Percentiles rank a stretch among this genome's conserved stretches.
phyloP scores from a whole-genome alignment of 1,140 invertebrate species.

The Mactra quadrangularis region DNA sequence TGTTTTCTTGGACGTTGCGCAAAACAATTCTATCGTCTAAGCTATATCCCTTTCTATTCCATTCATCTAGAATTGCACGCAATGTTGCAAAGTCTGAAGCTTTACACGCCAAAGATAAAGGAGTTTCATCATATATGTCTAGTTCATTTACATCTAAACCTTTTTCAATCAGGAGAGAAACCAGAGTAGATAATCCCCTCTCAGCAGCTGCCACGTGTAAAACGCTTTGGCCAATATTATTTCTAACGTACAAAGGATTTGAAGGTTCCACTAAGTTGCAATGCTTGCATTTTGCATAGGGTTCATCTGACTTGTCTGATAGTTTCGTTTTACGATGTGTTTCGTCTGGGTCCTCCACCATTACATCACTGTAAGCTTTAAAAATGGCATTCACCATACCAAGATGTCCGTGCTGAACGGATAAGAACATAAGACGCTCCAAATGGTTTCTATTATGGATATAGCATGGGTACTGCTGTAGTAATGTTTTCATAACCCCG shows the following conservation, averaged over 20 bases:
- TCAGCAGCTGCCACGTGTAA: constrained; percentile 22
- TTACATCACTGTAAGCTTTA: background rate
- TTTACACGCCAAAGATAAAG: constrained; percentile 5
- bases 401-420: background rate
- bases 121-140: constrained; percentile 6
- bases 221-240: background rate
- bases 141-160: background rate
- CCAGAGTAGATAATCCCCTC: background rate
- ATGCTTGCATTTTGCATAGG: background rate
- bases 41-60: background rate
- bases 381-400: background rate
- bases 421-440: background rate
- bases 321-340: background rate
- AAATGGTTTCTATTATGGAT: too few species aligned
- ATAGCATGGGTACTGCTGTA: too few species aligned
- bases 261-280: background rate
- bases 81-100: background rate
- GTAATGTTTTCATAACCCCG: too few species aligned
- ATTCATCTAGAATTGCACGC: background rate
- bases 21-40: constrained; percentile 5
- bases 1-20: background rate
- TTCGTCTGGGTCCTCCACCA: background rate
- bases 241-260: background rate
- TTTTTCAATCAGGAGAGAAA: background rate
- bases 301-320: background rate